Evolutionary conservation across 2,888 invertebrate genomes (phyloP).

Genomic region (Cyaniris semiargus): DNA sequence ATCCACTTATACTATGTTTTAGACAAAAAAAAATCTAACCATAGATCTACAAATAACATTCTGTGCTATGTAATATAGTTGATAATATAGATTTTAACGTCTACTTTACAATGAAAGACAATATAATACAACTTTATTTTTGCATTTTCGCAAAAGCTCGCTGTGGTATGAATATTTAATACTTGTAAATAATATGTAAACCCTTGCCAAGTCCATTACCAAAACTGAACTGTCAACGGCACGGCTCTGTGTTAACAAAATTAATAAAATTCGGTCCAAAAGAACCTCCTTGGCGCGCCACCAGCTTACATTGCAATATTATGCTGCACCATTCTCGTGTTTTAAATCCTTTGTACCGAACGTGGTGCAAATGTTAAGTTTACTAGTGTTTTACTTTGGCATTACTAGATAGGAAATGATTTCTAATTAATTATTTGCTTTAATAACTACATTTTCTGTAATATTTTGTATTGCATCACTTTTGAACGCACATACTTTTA

Average conservation of each 20-base stretch:
- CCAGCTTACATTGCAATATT: conserved; percentile 42
- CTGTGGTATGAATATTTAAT: conserved; percentile 22
- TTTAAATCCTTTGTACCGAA: conserved; percentile 6
- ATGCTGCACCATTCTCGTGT: conserved; percentile 37
- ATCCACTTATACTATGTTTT: too few relatives aligned
- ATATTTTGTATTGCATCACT: background rate
- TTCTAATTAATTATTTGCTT: background rate
- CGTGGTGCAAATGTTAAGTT: conserved; percentile 17
- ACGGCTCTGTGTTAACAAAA: conserved; percentile 40
- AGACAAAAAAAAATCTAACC: too few relatives aligned
- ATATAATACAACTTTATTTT: background rate
- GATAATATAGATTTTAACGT: too few relatives aligned
- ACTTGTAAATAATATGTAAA: conserved; percentile 28
- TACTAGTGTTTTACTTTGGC: background rate
- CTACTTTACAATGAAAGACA: background rate
- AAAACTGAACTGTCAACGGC: conserved; percentile 28
- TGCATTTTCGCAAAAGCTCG: background rate
- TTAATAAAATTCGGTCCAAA: conserved; percentile 43
- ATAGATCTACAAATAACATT: too few relatives aligned
- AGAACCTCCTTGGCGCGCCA: conserved; percentile 41
- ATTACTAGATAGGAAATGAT: background rate
- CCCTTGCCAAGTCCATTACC: conserved; percentile 27
- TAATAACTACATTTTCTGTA: background rate
- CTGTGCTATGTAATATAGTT: too few relatives aligned
- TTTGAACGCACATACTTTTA: background rate